Percentiles rank a stretch among this genome's conserved stretches.
Conservation (phyloP, 1,140 invertebrate genomes). For the Temnothorax nylanderi region DNA sequence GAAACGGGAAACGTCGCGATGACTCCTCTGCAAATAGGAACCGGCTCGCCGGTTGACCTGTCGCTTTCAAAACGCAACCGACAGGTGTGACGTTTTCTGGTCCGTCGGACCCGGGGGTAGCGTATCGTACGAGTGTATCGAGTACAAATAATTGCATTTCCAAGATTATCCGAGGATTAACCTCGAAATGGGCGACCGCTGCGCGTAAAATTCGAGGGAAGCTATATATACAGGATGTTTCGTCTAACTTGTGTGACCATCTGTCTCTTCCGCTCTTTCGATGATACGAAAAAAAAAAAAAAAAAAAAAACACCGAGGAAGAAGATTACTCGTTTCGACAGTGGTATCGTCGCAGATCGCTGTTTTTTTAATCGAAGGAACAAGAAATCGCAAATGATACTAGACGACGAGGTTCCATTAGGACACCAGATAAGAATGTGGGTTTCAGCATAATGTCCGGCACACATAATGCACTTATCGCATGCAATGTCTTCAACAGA, state of each 20-base stretch:
- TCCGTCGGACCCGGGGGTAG: background rate
- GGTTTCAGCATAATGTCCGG: background rate
- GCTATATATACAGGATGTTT: background rate
- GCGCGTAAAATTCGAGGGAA: background rate
- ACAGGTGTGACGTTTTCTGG: slow-evolving; percentile 41
- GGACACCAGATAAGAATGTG: background rate
- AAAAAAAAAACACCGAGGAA: background rate
- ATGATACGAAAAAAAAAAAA: background rate
- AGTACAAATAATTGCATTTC: slow-evolving; percentile 35
- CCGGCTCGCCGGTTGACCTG: slow-evolving; percentile 19
- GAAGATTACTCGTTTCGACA: background rate
- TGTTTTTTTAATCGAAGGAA: background rate
- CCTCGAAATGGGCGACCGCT: slow-evolving; percentile 19
- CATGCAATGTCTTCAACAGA: background rate
- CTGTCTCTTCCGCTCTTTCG: background rate
- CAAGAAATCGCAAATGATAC: background rate
- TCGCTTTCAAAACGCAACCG: slow-evolving; percentile 37
- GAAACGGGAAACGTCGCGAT: slow-evolving; percentile 46
- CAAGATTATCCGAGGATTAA: slow-evolving; percentile 3
- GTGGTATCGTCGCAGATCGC: background rate
- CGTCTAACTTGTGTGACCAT: background rate
- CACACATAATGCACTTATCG: background rate
- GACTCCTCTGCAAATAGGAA: slow-evolving; percentile 63
- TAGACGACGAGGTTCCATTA: background rate
- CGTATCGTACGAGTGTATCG: slow-evolving; percentile 7